Evolutionary conservation across 1,140 invertebrate genomes (phyloP), one percentile per base, ranked within the genome.

Genomic region (Gonioctena quinquepunctata): DNA sequence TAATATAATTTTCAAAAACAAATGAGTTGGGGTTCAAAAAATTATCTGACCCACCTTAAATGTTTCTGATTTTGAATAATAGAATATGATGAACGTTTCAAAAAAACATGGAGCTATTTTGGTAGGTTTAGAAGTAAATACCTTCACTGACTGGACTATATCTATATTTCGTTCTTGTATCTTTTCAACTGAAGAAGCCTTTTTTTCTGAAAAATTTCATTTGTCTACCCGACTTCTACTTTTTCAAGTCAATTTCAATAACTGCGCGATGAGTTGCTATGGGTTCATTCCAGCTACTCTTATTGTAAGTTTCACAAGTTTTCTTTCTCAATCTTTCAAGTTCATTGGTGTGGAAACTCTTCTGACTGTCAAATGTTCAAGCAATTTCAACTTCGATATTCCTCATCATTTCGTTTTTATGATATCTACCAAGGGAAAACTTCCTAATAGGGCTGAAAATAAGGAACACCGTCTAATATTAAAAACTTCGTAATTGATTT

Each of bases 381-480:
- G 11, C 56, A 59, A 26, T 59, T 59, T 7, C 56, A 59, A 59
- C 56, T 59, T 59, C 23, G n/a, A 59, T 59, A 59, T 59, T 59
- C 23, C 25, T 26, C 28, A 49, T 63, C 25, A 63, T 63, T 63
- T 28, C 61, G 42, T 63, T 49, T 28, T 48, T 63, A 63, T 42
- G 61, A 63, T 63, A 49, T 23, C 42, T 63, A 21, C 27, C 19
- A 19, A 22, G 16, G 23, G 52, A 59, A 59, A 63, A 63, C 61
- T 63, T 63, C 42, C 49, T 63, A 63, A 63, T 63, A 63, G 21
- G 61, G 61, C 48, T 48, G 61, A 63, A 63, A 63, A 63, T 63
- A 63, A 42, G 42, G 28, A 25, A 63, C 25, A 48, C 61, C 23
- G 61, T 63, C 61, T 48, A 63, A 63, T 63, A 28, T 63, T 63